Evolutionary conservation across 2,113 vertebrate species (phyloP).

Genomic region (Chlorodrepanis virens): DNA sequence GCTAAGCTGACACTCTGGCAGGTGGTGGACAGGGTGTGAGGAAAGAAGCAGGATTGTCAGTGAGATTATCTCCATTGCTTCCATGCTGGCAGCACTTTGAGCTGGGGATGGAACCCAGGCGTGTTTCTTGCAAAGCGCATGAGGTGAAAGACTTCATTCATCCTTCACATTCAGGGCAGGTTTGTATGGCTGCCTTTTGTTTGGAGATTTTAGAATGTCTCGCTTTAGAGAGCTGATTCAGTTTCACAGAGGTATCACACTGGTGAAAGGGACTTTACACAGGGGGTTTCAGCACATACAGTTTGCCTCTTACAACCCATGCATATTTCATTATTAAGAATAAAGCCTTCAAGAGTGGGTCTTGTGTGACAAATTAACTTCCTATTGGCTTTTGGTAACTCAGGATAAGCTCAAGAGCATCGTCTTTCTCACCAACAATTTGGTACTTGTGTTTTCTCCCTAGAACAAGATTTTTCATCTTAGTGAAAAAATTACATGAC

Average conservation of each 20-base stretch:
- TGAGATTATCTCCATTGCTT: background rate
- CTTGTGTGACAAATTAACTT: background rate
- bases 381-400: background rate
- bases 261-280: rapidly evolving
- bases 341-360: background rate
- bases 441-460: background rate
- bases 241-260: background rate
- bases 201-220: background rate
- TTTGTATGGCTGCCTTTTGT: background rate
- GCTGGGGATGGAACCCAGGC: background rate
- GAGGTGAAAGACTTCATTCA: background rate
- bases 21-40: background rate
- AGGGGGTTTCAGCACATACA: background rate
- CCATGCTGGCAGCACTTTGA: background rate
- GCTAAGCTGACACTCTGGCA: background rate
- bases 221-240: background rate
- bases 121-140: background rate
- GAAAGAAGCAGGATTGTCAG: background rate
- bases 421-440: background rate
- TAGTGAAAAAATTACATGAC: background rate
- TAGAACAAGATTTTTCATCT: background rate
- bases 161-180: background rate
- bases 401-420: background rate
- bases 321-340: background rate
- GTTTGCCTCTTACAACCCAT: background rate